Evolutionary conservation across 2,797 vertebrate species (phyloP).

Genomic region (Lateolabrax maculatus): DNA sequence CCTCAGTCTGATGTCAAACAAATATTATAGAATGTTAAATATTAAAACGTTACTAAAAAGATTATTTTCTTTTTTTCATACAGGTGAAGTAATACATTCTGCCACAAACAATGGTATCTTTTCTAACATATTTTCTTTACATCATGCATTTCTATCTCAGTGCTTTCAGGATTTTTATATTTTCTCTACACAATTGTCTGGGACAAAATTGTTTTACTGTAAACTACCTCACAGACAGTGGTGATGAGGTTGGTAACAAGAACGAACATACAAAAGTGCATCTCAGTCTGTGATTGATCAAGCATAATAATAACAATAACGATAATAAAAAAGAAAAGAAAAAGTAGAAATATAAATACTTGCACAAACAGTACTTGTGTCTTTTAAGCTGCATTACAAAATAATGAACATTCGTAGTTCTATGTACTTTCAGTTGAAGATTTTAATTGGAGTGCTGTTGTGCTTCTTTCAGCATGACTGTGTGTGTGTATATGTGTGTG

Average conservation of each 20-base stretch:
- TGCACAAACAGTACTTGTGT: slow-evolving; percentile 62
- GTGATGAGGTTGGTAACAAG: slow-evolving; percentile 37
- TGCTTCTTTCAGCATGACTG: slow-evolving; percentile 68
- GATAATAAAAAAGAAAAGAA: slow-evolving; percentile 12
- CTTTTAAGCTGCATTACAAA: slow-evolving; percentile 66
- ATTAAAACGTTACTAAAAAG: slow-evolving; percentile 15
- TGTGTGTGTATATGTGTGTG: slow-evolving; percentile 24
- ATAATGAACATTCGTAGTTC: slow-evolving; percentile 74
- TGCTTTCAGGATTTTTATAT: slow-evolving; percentile 12
- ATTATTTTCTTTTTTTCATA: not conserved
- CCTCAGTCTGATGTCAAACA: not conserved
- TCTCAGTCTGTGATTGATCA: slow-evolving; percentile 61
- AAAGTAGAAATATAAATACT: slow-evolving; percentile 70
- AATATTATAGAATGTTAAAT: not conserved
- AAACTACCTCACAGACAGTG: slow-evolving; percentile 41
- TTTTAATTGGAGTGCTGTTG: slow-evolving; percentile 68
- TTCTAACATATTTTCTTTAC: slow-evolving; percentile 39
- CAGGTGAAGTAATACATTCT: slow-evolving; percentile 16
- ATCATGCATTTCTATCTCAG: slow-evolving; percentile 64
- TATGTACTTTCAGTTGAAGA: slow-evolving; percentile 64
- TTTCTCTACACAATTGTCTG: slow-evolving; percentile 24
- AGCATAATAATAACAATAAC: slow-evolving; percentile 40
- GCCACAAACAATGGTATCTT: slow-evolving; percentile 35
- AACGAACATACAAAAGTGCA: slow-evolving; percentile 72
- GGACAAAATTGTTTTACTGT: slow-evolving; percentile 19